Evolutionary conservation across 2,888 invertebrate genomes (phyloP).

Genomic region (Caenorhabditis japonica): DNA sequence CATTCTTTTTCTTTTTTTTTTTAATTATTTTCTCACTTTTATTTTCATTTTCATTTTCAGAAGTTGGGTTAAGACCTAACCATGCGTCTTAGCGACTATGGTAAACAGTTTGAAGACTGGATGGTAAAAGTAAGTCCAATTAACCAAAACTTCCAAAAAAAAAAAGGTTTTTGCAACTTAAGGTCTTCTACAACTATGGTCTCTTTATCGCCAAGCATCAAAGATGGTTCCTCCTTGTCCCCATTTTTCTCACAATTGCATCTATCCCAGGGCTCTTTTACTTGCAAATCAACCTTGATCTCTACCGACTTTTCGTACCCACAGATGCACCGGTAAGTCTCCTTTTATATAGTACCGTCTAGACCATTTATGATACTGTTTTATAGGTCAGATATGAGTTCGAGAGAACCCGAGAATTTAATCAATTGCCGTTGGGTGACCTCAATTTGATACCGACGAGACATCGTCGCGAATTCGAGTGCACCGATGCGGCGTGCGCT

Average conservation of each 20-base stretch:
- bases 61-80: slow-evolving; percentile 44
- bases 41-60: slow-evolving; percentile 13
- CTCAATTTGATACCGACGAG: slow-evolving; percentile 47
- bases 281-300: slow-evolving; percentile 74
- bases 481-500: slow-evolving; percentile 24
- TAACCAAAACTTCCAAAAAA: no score
- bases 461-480: slow-evolving; percentile 39
- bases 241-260: slow-evolving; percentile 61
- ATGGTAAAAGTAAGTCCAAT: slow-evolving; percentile 61
- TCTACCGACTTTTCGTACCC: slow-evolving; percentile 76
- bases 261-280: slow-evolving; percentile 71
- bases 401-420: slow-evolving; percentile 68
- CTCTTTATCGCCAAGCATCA: slow-evolving; percentile 73
- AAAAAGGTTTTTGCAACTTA: no score
- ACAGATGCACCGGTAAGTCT: slow-evolving; percentile 74
- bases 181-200: slow-evolving; percentile 71
- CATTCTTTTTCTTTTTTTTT: background rate
- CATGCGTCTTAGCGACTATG: slow-evolving; percentile 53
- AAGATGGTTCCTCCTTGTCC: slow-evolving; percentile 56
- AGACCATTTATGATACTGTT: background rate
- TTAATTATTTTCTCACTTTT: slow-evolving; percentile 2
- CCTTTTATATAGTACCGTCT: background rate
- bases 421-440: slow-evolving; percentile 67
- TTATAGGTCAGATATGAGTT: slow-evolving; percentile 62
- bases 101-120: slow-evolving; percentile 61